Conservation (phyloP, 2,113 vertebrate species). For the Chlorodrepanis virens region DNA sequence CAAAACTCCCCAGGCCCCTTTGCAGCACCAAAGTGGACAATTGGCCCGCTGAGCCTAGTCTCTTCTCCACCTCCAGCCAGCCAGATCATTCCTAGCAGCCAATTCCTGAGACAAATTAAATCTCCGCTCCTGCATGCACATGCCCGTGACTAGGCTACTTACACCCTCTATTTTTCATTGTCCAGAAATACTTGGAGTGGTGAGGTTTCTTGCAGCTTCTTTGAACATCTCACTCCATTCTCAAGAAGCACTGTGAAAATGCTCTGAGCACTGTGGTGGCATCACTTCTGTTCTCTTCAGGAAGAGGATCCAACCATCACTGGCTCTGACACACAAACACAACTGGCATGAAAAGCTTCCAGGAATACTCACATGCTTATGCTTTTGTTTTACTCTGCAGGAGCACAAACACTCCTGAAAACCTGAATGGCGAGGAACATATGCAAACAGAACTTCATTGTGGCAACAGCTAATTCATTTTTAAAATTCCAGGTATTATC, state of each 20-base stretch:
- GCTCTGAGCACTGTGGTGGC: not conserved
- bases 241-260: not conserved
- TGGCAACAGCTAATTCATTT: not conserved
- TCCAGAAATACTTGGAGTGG: not conserved
- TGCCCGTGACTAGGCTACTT: not conserved
- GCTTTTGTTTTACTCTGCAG: not conserved
- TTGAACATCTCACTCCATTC: not conserved
- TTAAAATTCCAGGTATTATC: slow-evolving; percentile 16
- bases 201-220: not conserved
- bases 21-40: not conserved
- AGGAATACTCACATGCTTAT: fast-evolving
- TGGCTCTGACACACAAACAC: not conserved
- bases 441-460: not conserved
- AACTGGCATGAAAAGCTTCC: not conserved
- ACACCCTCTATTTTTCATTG: not conserved
- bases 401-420: not conserved
- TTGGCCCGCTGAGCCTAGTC: not conserved
- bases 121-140: not conserved
- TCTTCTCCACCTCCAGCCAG: not conserved
- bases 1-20: not conserved
- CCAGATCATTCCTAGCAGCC: not conserved
- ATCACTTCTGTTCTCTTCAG: not conserved
- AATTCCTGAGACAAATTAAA: not conserved
- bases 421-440: fast-evolving
- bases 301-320: fast-evolving